phyloP scores from a whole-genome alignment of 2,113 vertebrate genomes.

The Phyllostomus discolor region DNA sequence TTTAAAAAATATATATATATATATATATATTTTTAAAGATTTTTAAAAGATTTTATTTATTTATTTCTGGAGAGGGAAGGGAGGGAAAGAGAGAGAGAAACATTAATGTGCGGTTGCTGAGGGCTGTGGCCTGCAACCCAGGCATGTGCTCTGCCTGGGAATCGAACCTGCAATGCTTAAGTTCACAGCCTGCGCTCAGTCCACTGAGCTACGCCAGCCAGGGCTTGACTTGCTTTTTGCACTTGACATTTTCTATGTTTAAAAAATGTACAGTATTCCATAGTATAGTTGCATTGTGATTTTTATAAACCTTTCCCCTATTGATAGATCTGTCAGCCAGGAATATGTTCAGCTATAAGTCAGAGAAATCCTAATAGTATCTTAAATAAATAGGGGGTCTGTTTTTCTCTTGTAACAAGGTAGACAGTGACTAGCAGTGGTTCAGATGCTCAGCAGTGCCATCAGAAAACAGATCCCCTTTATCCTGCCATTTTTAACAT shows the following conservation, averaged over 20 bases:
- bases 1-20: too few relatives aligned
- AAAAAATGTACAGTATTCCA: background rate
- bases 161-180: too few relatives aligned
- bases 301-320: background rate
- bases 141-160: too few relatives aligned
- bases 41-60: too few relatives aligned
- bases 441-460: background rate
- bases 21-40: too few relatives aligned
- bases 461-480: background rate
- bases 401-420: background rate
- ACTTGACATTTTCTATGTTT: background rate
- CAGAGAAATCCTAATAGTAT: background rate
- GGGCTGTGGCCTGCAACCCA: too few relatives aligned
- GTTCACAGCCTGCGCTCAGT: too few relatives aligned
- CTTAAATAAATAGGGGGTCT: background rate
- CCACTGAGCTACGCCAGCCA: too few relatives aligned
- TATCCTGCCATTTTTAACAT: background rate
- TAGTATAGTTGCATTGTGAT: background rate
- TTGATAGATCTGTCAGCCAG: background rate
- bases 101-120: too few relatives aligned
- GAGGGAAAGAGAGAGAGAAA: too few relatives aligned
- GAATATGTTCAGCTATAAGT: background rate
- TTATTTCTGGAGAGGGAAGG: too few relatives aligned
- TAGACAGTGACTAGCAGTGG: background rate
- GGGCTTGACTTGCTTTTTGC: background rate